A percentile compares a stretch with the other conserved stretches of the same genome.
Conservation (phyloP, 2,113 vertebrate species). For the Diadophis punctatus region DNA sequence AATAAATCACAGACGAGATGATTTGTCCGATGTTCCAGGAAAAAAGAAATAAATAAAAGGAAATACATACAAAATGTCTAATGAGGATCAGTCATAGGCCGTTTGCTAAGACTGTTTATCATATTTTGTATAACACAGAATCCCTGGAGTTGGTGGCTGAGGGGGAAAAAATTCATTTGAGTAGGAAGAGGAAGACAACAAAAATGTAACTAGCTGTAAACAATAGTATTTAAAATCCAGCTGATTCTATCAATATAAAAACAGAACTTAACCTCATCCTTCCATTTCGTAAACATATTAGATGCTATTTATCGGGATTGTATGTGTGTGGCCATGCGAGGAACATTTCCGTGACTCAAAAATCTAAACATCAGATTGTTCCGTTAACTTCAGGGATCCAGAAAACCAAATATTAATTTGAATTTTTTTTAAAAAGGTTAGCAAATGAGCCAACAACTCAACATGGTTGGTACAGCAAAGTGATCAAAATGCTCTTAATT, state of each 20-base stretch:
- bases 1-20: conserved; percentile 70
- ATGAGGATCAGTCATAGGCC: conserved; percentile 57
- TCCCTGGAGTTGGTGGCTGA: conserved; percentile 75
- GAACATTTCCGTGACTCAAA: conserved; percentile 81
- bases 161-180: conserved; percentile 77
- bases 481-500: conserved; percentile 55
- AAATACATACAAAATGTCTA: conserved; percentile 70
- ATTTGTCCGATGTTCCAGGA: conserved; percentile 62
- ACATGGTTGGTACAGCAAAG: conserved; percentile 28
- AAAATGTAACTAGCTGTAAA: conserved; percentile 81
- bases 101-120: conserved; percentile 75
- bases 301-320: conserved; percentile 88
- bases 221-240: conserved; percentile 75
- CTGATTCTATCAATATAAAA: conserved; percentile 80
- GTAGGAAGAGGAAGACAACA: conserved; percentile 76
- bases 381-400: conserved; percentile 67
- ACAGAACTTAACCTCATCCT: conserved; percentile 79
- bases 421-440: conserved; percentile 55
- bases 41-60: conserved; percentile 64
- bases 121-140: conserved; percentile 70
- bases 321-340: conserved; percentile 78
- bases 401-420: conserved; percentile 82
- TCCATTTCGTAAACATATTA: conserved; percentile 87
- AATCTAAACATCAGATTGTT: conserved; percentile 74
- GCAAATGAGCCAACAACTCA: conserved; percentile 52